Base-by-base conservation (phyloP, 2,888 invertebrate species). In the Cetonia aurata region DNA sequence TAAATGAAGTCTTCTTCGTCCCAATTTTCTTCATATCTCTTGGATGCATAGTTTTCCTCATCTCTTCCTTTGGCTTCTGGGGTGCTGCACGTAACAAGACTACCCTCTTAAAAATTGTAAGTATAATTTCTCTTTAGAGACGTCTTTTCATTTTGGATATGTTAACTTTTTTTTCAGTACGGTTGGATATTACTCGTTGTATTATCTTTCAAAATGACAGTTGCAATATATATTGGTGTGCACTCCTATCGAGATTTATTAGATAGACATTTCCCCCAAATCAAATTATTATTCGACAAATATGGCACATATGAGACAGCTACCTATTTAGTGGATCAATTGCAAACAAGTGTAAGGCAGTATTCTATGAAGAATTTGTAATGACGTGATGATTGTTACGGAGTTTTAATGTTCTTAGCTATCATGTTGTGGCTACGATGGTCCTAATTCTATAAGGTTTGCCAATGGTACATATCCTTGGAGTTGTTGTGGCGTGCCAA, bases 201-300 rank as follows among this genome's bases (percentile, higher is more conserved):
- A 9, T 6, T 65, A 13, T 65, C 50, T 50, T 50, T 65, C 33
- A 50, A 65, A 25, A 65, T 65, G 50, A 50, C 33, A 37, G 37
- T 33, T 15, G 52, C 62, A 6, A 65, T 65, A 12, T 65, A 50
- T 37, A 41, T 52, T 10, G 62, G 50, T 0, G 37, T 65, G 3
- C 50, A 37, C 17, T 65, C 62, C 17, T 57, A 57, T 17, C 15
- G 57, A 6, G 57, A 57, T 12, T 37, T 37, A 10, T 37, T 37
- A 10, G 10, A 37, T 37, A 6, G 10, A 37, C 17, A 52, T 19
- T 12, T 19, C 8, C 50, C 62, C 10, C 37, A 41, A 65, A 37
- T 65, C 33, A 37, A 50, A 17, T 33, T 10, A 0, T 37, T 65
- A 19, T 65, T 65, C 17, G 41, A 33, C 6, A 19, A 52, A 10